Conservation (phyloP, 2,888 invertebrate species). For the Eustalomyia histrio region DNA sequence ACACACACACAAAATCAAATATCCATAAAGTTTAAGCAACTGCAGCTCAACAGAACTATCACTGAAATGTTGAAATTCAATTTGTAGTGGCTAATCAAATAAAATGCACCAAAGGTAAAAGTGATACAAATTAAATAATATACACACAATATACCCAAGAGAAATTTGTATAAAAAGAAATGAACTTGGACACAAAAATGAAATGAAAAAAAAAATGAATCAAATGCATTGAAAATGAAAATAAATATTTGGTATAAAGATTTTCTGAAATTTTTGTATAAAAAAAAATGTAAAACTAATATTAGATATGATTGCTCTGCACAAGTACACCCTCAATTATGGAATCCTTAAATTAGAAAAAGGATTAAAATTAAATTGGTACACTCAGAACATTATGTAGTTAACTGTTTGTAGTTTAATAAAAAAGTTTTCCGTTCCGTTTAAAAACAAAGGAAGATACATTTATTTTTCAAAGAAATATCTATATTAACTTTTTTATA, state of each 20-base stretch:
- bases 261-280: not conserved
- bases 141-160: conserved; percentile 48
- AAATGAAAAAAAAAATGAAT: conserved; percentile 4
- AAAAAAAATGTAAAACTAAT: not conserved
- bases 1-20: conserved; percentile 2
- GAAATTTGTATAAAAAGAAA: conserved; percentile 34
- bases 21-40: conserved; percentile 1
- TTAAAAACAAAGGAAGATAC: too few relatives aligned
- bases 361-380: too few relatives aligned
- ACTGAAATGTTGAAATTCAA: conserved; percentile 56
- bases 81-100: conserved; percentile 60
- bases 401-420: too few relatives aligned
- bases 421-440: too few relatives aligned
- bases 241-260: not conserved
- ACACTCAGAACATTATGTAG: too few relatives aligned
- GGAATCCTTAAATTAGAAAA: too few relatives aligned
- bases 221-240: not conserved
- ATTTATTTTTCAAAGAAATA: too few relatives aligned
- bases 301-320: not conserved
- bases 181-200: conserved; percentile 21
- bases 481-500: too few relatives aligned
- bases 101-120: conserved; percentile 60
- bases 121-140: conserved; percentile 62
- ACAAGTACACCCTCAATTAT: too few relatives aligned
- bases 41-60: conserved; percentile 21